Evolutionary conservation across 2,113 vertebrate genomes (phyloP).

Genomic region (Tachysurus fulvidraco): DNA sequence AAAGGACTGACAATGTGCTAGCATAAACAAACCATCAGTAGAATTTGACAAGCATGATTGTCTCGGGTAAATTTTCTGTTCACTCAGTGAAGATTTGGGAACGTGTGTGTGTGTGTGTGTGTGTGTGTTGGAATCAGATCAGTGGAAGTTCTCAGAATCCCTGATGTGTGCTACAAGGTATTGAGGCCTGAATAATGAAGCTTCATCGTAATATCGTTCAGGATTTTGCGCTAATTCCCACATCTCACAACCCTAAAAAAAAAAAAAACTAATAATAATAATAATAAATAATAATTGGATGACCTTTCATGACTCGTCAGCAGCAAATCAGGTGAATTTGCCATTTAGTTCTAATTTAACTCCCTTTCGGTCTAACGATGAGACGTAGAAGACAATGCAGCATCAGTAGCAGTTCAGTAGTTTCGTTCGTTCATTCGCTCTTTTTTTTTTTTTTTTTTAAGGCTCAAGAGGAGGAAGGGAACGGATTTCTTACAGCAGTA

Average conservation of each 20-base stretch:
- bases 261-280: no score
- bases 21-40: background rate
- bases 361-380: background rate
- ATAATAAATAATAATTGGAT: background rate
- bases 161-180: slow-evolving; percentile 6
- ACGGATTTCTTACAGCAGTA: background rate
- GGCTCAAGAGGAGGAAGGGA: slow-evolving; percentile 18
- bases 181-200: background rate
- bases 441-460: background rate
- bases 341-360: background rate
- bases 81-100: background rate
- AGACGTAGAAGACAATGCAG: slow-evolving; percentile 1
- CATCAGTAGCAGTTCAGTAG: slow-evolving; percentile 12
- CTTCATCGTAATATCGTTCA: background rate
- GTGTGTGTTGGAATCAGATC: background rate
- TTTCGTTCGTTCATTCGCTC: background rate
- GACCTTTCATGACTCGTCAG: background rate
- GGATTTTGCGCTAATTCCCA: background rate
- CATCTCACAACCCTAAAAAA: background rate
- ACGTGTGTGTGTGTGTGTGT: background rate
- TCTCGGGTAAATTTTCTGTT: background rate
- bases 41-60: background rate
- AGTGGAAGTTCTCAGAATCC: slow-evolving; percentile 1
- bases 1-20: background rate
- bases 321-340: no score